These are phyloP conservation scores for Rana temporaria DNA, from an alignment of 2,113 vertebrate species.

Conservation along the genomic window DNA sequence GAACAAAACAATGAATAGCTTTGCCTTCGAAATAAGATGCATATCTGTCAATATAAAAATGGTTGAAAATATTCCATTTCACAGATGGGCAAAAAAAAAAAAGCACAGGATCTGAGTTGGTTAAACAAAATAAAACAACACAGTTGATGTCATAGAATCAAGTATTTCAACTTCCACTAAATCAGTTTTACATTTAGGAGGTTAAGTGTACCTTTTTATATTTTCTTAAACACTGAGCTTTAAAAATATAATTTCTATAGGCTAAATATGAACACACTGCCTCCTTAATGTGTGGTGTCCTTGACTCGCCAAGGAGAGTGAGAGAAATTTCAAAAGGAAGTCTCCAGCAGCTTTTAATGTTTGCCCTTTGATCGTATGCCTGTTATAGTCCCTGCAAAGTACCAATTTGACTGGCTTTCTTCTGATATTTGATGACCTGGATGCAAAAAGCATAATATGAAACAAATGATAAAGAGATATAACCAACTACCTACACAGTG, in stretches of 20 bases:
- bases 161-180: conserved; percentile 53
- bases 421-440: conserved; percentile 39
- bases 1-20: background rate
- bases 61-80: conserved; percentile 27
- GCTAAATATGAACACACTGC: conserved; percentile 34
- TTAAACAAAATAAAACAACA: conserved; percentile 59
- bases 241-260: conserved; percentile 61
- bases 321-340: conserved; percentile 60
- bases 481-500: conserved; percentile 29
- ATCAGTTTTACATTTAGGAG: conserved; percentile 60
- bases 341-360: conserved; percentile 56
- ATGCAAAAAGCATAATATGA: conserved; percentile 42
- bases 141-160: conserved; percentile 60
- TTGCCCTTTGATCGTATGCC: conserved; percentile 56
- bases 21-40: conserved; percentile 12
- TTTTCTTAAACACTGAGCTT: conserved; percentile 41
- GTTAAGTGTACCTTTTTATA: conserved; percentile 58
- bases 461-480: conserved; percentile 48
- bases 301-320: conserved; percentile 58
- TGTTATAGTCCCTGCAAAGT: conserved; percentile 49
- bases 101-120: conserved; percentile 58
- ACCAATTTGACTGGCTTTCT: conserved; percentile 18
- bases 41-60: conserved; percentile 31
- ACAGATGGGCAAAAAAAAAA: conserved; percentile 27
- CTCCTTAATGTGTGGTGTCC: conserved; percentile 59